Evolutionary conservation across 2,888 invertebrate species (phyloP).

Genomic region (Strigamia transsilvanica): DNA sequence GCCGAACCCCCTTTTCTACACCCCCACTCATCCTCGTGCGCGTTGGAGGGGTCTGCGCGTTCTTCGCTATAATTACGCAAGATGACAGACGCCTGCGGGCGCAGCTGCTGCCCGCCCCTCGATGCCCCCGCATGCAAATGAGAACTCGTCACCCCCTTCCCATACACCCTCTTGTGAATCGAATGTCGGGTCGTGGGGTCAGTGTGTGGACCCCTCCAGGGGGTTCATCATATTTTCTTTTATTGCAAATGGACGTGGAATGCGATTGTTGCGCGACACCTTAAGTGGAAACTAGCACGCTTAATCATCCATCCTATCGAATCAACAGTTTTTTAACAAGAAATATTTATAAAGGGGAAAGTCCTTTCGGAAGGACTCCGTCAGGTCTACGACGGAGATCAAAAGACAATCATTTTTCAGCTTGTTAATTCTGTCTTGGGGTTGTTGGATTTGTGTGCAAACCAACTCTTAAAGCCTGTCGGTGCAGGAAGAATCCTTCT

Average conservation of each 20-base stretch:
- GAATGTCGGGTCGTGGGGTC: conserved; percentile 39
- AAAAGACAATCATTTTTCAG: too few relatives aligned
- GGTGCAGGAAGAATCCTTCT: too few relatives aligned
- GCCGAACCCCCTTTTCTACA: conserved; percentile 45
- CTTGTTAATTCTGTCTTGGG: too few relatives aligned
- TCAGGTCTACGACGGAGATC: too few relatives aligned
- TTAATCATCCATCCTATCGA: too few relatives aligned
- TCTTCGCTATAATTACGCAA: conserved; percentile 41
- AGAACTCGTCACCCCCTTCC: conserved; percentile 37
- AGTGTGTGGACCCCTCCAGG: background rate
- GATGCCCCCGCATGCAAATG: conserved; percentile 49
- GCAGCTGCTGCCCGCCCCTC: conserved; percentile 45
- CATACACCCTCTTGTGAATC: background rate
- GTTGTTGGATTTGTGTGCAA: too few relatives aligned
- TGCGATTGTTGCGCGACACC: background rate
- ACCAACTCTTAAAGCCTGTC: too few relatives aligned
- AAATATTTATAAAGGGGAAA: too few relatives aligned
- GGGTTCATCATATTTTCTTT: background rate
- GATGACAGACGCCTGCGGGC: conserved; percentile 49
- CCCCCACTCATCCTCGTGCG: conserved; percentile 28
- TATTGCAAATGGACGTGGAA: background rate
- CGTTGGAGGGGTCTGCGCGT: conserved; percentile 19
- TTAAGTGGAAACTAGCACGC: too few relatives aligned
- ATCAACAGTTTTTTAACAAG: too few relatives aligned
- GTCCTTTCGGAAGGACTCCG: too few relatives aligned